Evolutionary conservation across 2,113 vertebrate species (phyloP).

Genomic region (Rhinopithecus roxellana): DNA sequence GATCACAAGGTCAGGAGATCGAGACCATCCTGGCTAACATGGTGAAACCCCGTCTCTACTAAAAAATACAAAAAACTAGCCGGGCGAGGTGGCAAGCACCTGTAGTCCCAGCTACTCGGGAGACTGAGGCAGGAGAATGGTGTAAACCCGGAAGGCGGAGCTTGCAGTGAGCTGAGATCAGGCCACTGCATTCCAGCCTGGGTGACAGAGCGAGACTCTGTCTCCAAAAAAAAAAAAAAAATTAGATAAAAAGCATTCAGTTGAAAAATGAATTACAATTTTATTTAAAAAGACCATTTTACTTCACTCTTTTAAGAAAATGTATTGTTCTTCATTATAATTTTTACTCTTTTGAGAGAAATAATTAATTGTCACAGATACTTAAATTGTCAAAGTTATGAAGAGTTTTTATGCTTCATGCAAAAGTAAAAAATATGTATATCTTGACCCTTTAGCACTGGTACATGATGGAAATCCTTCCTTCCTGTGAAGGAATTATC

Average conservation of each 20-base stretch:
- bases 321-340: not conserved
- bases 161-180: too few species aligned
- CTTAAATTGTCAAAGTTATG: not conserved
- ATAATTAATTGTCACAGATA: not conserved
- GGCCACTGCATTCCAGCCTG: too few species aligned
- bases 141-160: too few species aligned
- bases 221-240: not conserved
- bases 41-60: too few species aligned
- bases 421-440: not conserved
- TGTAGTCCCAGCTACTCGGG: too few species aligned
- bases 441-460: not conserved
- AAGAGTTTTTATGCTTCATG: not conserved
- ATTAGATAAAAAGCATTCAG: not conserved
- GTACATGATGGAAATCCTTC: not conserved
- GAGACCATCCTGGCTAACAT: too few species aligned
- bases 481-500: not conserved
- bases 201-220: too few species aligned
- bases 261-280: slow-evolving; percentile 14
- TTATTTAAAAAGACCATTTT: not conserved
- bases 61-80: too few species aligned
- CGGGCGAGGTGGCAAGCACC: too few species aligned
- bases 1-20: too few species aligned
- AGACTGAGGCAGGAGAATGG: too few species aligned
- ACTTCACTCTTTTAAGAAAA: not conserved
- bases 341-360: not conserved